Conservation (phyloP, 2,888 invertebrate species). For the Andrena praecox region DNA sequence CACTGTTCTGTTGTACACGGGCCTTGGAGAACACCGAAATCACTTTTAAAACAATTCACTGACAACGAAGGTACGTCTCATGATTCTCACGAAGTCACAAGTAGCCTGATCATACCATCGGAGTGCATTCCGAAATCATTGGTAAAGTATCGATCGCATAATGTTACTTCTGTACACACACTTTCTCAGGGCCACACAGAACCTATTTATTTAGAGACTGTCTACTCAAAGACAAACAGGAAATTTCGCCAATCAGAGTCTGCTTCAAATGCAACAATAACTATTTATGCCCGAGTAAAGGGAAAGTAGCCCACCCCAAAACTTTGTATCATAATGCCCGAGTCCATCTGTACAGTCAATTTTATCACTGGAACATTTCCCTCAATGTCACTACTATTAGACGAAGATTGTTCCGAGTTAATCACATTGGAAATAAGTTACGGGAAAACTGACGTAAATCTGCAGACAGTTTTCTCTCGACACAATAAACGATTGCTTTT, state of each 20-base stretch:
- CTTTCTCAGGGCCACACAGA: constrained; percentile 28
- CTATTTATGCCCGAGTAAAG: constrained; percentile 28
- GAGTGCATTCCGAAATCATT: constrained; percentile 61
- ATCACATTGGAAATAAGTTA: constrained; percentile 37
- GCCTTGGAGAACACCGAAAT: constrained; percentile 47
- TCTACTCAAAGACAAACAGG: background rate
- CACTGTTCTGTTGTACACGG: constrained; percentile 33
- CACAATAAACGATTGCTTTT: constrained; percentile 74
- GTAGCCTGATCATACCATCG: constrained; percentile 45
- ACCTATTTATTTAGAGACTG: background rate
- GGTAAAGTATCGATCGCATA: constrained; percentile 70
- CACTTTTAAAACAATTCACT: constrained; percentile 55
- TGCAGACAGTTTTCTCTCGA: constrained; percentile 69
- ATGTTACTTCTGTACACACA: constrained; percentile 53
- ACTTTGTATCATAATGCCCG: constrained; percentile 59
- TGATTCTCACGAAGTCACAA: constrained; percentile 13
- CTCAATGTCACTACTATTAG: constrained; percentile 32
- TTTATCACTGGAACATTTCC: constrained; percentile 33
- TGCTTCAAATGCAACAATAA: constrained; percentile 44
- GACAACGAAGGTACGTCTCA: constrained; percentile 15
- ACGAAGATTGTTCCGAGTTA: constrained; percentile 27
- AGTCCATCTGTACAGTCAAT: constrained; percentile 42
- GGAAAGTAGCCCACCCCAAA: constrained; percentile 53
- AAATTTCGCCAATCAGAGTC: constrained; percentile 6
- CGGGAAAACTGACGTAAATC: constrained; percentile 61